Evolutionary conservation across 1,140 invertebrate species (phyloP).

Genomic region (Eulimnadia texana): DNA sequence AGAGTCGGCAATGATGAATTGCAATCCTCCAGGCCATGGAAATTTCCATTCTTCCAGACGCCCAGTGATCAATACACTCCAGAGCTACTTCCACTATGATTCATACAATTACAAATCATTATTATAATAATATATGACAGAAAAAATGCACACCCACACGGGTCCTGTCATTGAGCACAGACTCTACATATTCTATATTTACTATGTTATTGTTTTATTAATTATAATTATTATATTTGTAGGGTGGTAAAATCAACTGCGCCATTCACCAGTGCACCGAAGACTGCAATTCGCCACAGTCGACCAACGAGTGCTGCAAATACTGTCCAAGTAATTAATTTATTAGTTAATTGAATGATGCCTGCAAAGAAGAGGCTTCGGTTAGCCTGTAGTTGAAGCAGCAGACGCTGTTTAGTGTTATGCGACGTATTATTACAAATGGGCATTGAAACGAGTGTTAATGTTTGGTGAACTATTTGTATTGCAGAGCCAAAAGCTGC

Average conservation of each 20-base stretch:
- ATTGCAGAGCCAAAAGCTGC: constrained; percentile 2
- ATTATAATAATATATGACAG: no score
- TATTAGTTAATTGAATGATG: not conserved
- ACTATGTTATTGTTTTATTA: not conserved
- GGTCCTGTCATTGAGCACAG: no score
- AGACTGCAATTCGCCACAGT: constrained; percentile 11
- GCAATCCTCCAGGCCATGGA: no score
- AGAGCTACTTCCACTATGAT: no score
- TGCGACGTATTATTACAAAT: not conserved
- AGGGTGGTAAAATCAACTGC: constrained; percentile 18
- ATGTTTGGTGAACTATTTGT: not conserved
- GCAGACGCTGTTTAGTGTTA: not conserved
- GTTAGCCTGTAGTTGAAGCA: not conserved
- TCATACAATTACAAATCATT: no score
- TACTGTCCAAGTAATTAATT: constrained; percentile 14
- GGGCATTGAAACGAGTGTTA: not conserved
- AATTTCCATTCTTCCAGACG: no score
- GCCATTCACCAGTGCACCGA: constrained; percentile 13
- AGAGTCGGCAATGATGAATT: no score
- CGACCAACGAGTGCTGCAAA: constrained; percentile 15
- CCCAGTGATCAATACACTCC: no score
- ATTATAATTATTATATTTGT: not conserved
- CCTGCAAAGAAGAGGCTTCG: not conserved
- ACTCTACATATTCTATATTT: not conserved
- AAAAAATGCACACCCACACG: no score